Percentiles rank a stretch among this genome's conserved stretches.
Evolutionary conservation across 2,113 vertebrate species (phyloP).

Genomic region (Bubalus kerabau): DNA sequence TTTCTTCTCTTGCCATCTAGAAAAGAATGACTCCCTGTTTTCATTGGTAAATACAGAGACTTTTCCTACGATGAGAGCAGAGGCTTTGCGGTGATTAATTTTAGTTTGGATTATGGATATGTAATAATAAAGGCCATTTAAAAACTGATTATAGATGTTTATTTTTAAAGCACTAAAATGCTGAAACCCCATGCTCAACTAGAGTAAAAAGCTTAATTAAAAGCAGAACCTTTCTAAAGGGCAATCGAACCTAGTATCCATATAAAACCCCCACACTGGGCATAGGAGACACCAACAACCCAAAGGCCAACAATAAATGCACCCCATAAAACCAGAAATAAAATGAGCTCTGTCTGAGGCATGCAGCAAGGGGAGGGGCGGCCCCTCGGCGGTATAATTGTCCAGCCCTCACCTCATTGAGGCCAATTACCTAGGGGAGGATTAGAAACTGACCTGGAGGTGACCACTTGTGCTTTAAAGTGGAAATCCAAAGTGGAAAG

Average conservation of each 20-base stretch:
- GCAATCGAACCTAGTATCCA: slow-evolving; percentile 22
- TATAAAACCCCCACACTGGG: slow-evolving; percentile 25
- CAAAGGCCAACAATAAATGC: slow-evolving; percentile 60
- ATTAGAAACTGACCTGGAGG: slow-evolving; percentile 30
- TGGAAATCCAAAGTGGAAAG: not conserved
- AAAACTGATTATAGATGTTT: slow-evolving; percentile 64
- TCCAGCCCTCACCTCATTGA: slow-evolving; percentile 45
- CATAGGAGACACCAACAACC: slow-evolving; percentile 40
- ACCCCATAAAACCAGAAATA: slow-evolving; percentile 66
- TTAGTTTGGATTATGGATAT: slow-evolving; percentile 11
- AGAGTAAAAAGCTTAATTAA: slow-evolving; percentile 47
- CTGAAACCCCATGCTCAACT: not conserved
- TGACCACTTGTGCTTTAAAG: slow-evolving; percentile 12
- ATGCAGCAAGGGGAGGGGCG: not conserved
- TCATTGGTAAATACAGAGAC: not conserved
- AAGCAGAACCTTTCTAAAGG: slow-evolving; percentile 54
- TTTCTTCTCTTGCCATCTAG: not conserved
- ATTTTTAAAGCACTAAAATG: slow-evolving; percentile 53
- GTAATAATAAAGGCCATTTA: slow-evolving; percentile 55
- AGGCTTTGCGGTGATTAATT: not conserved
- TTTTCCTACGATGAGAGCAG: not conserved
- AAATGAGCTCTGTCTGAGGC: slow-evolving; percentile 61
- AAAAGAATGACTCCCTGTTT: not conserved
- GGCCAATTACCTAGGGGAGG: slow-evolving; percentile 41
- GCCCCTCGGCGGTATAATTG: not conserved